Evolutionary conservation across 2,113 vertebrate genomes (phyloP), one percentile per base, ranked within the genome.

Genomic region (Salminus brasiliensis): DNA sequence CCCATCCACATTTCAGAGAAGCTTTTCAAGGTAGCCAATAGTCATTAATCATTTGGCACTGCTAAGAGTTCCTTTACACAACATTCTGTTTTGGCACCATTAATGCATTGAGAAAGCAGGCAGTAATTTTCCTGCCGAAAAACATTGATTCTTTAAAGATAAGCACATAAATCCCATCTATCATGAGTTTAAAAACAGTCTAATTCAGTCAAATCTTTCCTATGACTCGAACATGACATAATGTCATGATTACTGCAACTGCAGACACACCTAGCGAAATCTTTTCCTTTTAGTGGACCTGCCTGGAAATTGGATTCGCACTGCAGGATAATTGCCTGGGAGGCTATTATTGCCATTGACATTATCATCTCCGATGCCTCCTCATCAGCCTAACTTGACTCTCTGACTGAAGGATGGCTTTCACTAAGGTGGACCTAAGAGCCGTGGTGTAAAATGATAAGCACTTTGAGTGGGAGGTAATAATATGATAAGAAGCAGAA

Each of bases 401-500:
- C 36, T 77, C 78, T 72, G 34, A 72, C 53, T 62, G 43, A 76
- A 69, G 62, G 60, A 30, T 66, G 59, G 27, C 53, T 63, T 62
- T 63, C 68, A 72, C 34, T 34, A 71, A 74, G 49, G 13, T 66
- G 55, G 72, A 80, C 67, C 67, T 63, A 45, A 66, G 30, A 72
- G 77, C 59, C 57, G 23, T 49, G 41, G 36, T 63, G 73, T 83
- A 79, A 76, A 79, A 76, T 62, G 82, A 59, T 80, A 76, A 83
- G 81, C 62, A 63, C 65, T 83, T 76, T 72, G 67, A 83, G 77
- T 66, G 47, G 67, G 72, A 80, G 67, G 66, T 76, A 83, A 83
- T 79, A 73, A 75, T 76, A 72, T 80, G 72, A 72, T 74, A 63
- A 79, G 49, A 62, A 47, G 52, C 27, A 43, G 43, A 36, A 83